phyloP scores from a whole-genome alignment of 2,113 vertebrate species.

The Pedionomus torquatus region DNA sequence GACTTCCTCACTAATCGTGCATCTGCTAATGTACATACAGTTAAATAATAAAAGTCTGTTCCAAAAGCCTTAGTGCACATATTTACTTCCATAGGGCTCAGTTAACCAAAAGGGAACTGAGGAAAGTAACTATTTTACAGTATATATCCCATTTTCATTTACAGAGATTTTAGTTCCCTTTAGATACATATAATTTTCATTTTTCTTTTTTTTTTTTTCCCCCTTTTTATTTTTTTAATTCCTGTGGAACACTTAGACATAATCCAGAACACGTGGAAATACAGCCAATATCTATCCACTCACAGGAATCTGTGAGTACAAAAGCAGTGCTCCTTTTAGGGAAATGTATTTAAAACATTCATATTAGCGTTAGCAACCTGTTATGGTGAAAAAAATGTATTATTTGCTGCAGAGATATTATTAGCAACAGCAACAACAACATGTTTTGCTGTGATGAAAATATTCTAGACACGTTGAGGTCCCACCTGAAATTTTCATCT shows the following conservation, averaged over 20 bases:
- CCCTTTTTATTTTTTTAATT: neutral
- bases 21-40: neutral
- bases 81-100: neutral
- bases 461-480: neutral
- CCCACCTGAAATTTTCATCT: neutral
- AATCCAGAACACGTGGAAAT: neutral
- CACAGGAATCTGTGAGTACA: neutral
- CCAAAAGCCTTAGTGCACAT: neutral
- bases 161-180: neutral
- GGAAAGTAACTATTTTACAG: neutral
- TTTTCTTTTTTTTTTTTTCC: neutral
- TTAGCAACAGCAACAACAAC: neutral
- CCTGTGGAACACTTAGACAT: neutral
- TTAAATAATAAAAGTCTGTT: neutral
- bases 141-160: neutral
- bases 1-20: neutral
- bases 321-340: neutral
- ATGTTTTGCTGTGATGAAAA: neutral
- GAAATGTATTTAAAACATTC: neutral
- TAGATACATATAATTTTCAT: neutral
- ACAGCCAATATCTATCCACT: neutral
- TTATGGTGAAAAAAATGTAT: neutral
- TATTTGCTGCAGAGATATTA: neutral
- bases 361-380: neutral
- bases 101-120: neutral